Evolutionary conservation across 1,140 invertebrate species (phyloP), one percentile per base, ranked within the genome.

Genomic region (Panagrolaimus sp.): DNA sequence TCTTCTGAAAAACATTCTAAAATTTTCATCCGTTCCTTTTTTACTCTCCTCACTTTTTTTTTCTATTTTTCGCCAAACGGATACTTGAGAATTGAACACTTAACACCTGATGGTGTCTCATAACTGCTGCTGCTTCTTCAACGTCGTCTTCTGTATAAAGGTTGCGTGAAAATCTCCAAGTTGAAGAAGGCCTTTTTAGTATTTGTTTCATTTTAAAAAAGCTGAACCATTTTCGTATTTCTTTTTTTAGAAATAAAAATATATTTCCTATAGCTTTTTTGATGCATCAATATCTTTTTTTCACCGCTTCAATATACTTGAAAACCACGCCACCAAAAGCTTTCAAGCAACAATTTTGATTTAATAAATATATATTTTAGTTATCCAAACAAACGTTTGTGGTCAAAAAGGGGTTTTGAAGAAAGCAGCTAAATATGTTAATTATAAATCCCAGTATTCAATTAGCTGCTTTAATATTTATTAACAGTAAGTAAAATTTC

Each of bases 351-450:
- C 31, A 4, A 4, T 38, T 38, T 38, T 38, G 2, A 38, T 38
- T 4, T 38, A 38, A 38, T 38, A 38, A 4, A 38, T 38, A 38
- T 38, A 38, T 4, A 38, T 20, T 57, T 27, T 57, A 57, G 27
- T 57, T 27, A 14, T 57, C n/a, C 13, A 57, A 27, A 27, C 11
- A 27, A 20, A 9, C 20, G 11, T 27, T 25, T 57, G 51, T 27
- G 51, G 9, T 57, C 11, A 20, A 20, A 11, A 16, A 25, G 51
- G 20, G n/a, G n/a, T 27, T 20, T 27, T 16, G 11, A 25, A 11
- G 51, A 27, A 27, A n/a, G n/a, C n/a, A n/a, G n/a, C n/a, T n/a
- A n/a, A n/a, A 9, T 57, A 57, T 57, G 13, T n/a, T 57, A 57
- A 20, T 20, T 57, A 20, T 57, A 20, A 25, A 27, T 57, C 5